Evolutionary conservation across 2,797 vertebrate species (phyloP), one percentile per base, ranked within the genome.

Genomic region (Spheniscus humboldti): DNA sequence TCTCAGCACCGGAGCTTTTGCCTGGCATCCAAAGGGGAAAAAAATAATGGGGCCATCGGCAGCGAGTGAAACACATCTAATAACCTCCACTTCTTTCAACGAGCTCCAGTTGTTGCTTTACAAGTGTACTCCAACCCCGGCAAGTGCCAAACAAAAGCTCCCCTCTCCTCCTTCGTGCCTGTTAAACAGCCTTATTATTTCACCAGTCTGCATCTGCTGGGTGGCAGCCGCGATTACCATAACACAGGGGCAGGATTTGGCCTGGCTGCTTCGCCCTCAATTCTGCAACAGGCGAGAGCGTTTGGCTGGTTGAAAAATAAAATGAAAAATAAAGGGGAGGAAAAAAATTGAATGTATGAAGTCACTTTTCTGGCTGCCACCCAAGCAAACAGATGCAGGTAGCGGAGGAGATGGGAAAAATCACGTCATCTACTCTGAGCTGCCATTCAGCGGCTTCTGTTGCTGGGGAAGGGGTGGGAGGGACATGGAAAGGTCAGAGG

Each of bases 111-210:
- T 97, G 90, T 98, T 95, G 88, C 93, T 97, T 96, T 96, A 97
- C 84, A 96, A 98, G 97, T 96, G 97, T 97, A 92, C 98, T 98
- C 95, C 95, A 98, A 43, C 88, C 83, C 80, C 16, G 64, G 98
- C 95, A 96, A 98, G 97, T 93, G 94, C 90, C 97, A 94, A 81
- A 98, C 98, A 98, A 98, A 98, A 97, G 97, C 84, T 91, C 73
- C 94, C 82, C 80, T 91, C 92, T 96, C 91, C 92, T 87, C 31
- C 47, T 86, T 92, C 7, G 60, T 66, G 91, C 79, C 94, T 96
- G 91, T 94, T 94, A 78, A 97, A 95, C 91, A 96, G 91, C 85
- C 92, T 80, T 63, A 96, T 97, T 88, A 95, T 96, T 97, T 85
- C 94, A 68, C 60, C 2, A 23, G 79, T 62, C 75, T 76, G 92